Evolutionary conservation across 1,140 invertebrate genomes (phyloP).

Genomic region (Calephelis nemesis): DNA sequence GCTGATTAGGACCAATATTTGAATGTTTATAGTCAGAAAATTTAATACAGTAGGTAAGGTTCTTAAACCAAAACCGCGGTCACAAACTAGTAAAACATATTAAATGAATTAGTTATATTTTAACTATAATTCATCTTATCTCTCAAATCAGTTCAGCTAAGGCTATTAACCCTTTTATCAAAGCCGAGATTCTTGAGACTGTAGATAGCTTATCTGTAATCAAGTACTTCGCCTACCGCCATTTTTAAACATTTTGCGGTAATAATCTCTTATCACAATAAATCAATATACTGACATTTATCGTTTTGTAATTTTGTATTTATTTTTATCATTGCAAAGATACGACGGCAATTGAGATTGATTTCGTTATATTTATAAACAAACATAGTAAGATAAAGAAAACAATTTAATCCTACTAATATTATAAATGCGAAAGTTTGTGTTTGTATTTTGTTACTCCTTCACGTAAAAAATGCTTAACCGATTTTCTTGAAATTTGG

Average conservation of each 20-base stretch:
- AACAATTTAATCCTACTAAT: not conserved
- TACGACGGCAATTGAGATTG: not conserved
- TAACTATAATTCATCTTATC: not conserved
- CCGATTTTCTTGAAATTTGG: too few relatives aligned
- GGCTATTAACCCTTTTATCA: conserved; percentile 11
- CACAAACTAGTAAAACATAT: too few relatives aligned
- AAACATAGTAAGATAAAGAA: not conserved
- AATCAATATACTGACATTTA: conserved; percentile 12
- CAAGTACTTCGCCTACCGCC: not conserved
- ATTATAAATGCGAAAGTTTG: too few relatives aligned
- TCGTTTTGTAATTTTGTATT: conserved; percentile 1
- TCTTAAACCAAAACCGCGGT: too few relatives aligned
- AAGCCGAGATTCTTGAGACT: conserved; percentile 9
- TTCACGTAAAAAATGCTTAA: too few relatives aligned
- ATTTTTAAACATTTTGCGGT: too few relatives aligned
- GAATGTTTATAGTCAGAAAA: not conserved
- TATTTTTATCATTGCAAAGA: not conserved
- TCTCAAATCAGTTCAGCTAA: conserved; percentile 2
- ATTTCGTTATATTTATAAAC: conserved; percentile 1
- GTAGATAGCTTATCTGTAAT: conserved; percentile 5
- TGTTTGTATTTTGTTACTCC: too few relatives aligned
- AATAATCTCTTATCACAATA: not conserved
- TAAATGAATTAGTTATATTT: not conserved
- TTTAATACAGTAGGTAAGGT: too few relatives aligned
- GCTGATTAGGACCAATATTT: not conserved